These are phyloP conservation scores for Macrobrachium rosenbergii DNA, from an alignment of 1,140 invertebrate species.

Conservation along the genomic window DNA sequence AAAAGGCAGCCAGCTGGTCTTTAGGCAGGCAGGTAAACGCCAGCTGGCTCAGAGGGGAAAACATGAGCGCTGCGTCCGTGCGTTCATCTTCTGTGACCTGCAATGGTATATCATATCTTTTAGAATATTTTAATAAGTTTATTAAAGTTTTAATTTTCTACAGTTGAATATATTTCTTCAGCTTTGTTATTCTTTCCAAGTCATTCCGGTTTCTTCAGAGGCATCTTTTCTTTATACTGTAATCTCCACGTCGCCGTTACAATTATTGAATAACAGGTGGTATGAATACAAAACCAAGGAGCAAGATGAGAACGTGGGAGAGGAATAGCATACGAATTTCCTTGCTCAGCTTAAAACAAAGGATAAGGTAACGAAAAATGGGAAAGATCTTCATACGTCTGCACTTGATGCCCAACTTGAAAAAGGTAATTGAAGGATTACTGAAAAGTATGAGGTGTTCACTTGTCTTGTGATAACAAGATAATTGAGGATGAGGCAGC, in stretches of 20 bases:
- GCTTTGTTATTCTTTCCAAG: background rate
- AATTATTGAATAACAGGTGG: too few species aligned
- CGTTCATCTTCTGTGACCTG: conserved; percentile 53
- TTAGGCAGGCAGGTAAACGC: conserved; percentile 51
- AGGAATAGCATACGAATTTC: too few species aligned
- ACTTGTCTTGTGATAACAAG: too few species aligned
- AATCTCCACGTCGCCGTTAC: background rate
- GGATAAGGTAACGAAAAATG: too few species aligned
- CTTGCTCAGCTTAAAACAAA: too few species aligned
- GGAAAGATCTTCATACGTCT: background rate
- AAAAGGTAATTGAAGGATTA: too few species aligned
- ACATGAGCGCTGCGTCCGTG: conserved; percentile 48
- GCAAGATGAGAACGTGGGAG: too few species aligned
- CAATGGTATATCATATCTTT: background rate
- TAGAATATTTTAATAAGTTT: background rate
- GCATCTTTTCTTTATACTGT: background rate
- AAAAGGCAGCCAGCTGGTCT: conserved; percentile 54
- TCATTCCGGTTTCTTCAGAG: background rate
- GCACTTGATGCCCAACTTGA: background rate
- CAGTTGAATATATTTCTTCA: too few species aligned
- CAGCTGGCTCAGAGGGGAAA: conserved; percentile 45
- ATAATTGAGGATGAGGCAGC: too few species aligned
- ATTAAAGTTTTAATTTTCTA: too few species aligned
- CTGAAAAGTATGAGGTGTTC: too few species aligned
- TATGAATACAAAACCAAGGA: too few species aligned